Conservation (phyloP, 2,888 invertebrate genomes). For the Meghimatium bilineatum region DNA sequence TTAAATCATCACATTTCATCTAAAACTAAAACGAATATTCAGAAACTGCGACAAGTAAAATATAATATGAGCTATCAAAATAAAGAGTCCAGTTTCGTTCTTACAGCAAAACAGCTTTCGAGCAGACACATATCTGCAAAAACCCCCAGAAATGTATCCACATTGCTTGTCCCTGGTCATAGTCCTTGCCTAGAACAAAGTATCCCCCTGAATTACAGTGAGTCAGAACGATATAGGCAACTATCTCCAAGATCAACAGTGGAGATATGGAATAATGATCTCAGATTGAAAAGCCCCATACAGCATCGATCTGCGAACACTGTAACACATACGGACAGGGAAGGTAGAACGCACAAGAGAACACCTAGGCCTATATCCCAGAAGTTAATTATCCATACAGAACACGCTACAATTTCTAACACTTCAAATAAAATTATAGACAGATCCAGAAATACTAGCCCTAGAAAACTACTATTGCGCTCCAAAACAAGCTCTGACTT, state of each 20-base stretch:
- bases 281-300: not conserved
- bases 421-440: not conserved
- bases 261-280: not conserved
- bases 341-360: not conserved
- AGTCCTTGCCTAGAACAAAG: not conserved
- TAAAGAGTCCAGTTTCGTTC: not conserved
- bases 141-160: not conserved
- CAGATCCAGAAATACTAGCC: not conserved
- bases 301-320: not conserved
- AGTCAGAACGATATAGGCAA: not conserved
- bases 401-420: not conserved
- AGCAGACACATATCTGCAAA: not conserved
- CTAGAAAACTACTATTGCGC: not conserved
- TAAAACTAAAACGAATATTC: not conserved
- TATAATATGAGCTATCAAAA: not conserved
- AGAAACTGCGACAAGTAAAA: not conserved
- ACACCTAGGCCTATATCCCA: not conserved
- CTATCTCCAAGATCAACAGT: not conserved
- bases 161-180: not conserved
- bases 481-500: constrained; percentile 25
- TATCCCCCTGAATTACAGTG: not conserved
- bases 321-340: not conserved
- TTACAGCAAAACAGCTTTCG: constrained; percentile 10
- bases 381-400: not conserved
- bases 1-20: not conserved